phyloP scores from a whole-genome alignment of 2,888 invertebrate species.

The Deilephila elpenor region DNA sequence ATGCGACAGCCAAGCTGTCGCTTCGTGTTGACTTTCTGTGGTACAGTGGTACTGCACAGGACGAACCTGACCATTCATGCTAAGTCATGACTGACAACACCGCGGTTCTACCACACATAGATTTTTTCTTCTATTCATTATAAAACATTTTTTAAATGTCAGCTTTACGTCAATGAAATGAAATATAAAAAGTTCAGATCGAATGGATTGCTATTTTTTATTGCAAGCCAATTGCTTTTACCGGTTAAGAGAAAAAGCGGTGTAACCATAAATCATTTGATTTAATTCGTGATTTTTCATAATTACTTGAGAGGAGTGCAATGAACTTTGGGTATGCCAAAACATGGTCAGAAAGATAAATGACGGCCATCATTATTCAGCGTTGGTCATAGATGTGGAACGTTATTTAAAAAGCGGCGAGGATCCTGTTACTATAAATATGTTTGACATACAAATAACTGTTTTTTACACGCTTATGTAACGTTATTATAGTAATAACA shows the following conservation, averaged over 20 bases:
- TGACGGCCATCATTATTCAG: background rate
- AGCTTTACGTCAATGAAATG: no score
- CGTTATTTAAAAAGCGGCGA: background rate
- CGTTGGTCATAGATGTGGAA: background rate
- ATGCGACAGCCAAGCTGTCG: no score
- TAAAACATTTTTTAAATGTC: no score
- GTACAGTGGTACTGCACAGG: no score
- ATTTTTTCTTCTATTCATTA: no score
- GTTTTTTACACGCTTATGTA: background rate
- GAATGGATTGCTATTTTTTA: background rate
- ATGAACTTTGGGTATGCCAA: background rate
- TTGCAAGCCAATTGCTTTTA: background rate
- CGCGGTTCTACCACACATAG: no score
- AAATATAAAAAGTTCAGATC: no score
- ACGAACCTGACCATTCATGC: no score
- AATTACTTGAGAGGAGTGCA: background rate
- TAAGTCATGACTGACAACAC: no score
- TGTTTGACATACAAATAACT: background rate
- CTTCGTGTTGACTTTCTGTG: no score
- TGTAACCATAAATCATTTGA: background rate
- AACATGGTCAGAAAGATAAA: background rate
- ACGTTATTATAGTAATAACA: slow-evolving; percentile 13
- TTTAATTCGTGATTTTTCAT: slow-evolving; percentile 4
- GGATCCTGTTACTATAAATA: slow-evolving; percentile 7
- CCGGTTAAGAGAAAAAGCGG: no score